Conservation (phyloP, 2,797 vertebrate species). For the Malurus leucopterus region DNA sequence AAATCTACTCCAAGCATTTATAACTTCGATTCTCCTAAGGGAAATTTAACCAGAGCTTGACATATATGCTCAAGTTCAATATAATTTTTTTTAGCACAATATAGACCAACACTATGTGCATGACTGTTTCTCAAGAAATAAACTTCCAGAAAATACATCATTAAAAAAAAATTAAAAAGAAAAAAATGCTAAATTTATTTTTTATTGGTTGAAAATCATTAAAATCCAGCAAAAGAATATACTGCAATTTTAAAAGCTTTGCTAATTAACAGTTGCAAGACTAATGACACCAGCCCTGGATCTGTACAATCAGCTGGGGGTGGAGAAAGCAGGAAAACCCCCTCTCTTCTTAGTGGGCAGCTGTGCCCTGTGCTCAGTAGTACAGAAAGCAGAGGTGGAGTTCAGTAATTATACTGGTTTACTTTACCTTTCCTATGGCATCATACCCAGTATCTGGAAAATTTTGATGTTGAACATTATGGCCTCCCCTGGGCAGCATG, state of each 20-base stretch:
- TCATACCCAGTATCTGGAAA: neutral
- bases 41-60: neutral
- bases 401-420: neutral
- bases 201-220: neutral
- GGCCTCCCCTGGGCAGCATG: neutral
- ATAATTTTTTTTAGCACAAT: neutral
- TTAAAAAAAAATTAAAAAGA: neutral
- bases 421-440: neutral
- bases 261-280: neutral
- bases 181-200: neutral
- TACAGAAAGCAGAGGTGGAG: neutral
- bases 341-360: neutral
- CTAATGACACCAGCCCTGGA: neutral
- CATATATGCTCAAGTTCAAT: neutral
- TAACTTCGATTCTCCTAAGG: neutral
- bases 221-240: neutral
- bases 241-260: neutral
- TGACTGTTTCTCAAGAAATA: neutral
- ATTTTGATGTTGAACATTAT: neutral
- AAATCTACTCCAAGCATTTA: neutral
- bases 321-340: neutral
- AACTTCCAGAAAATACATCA: neutral
- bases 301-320: neutral
- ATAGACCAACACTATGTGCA: neutral
- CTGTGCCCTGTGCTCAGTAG: neutral